Conservation (phyloP, 2,113 vertebrate genomes). For the Hassar affinis region DNA sequence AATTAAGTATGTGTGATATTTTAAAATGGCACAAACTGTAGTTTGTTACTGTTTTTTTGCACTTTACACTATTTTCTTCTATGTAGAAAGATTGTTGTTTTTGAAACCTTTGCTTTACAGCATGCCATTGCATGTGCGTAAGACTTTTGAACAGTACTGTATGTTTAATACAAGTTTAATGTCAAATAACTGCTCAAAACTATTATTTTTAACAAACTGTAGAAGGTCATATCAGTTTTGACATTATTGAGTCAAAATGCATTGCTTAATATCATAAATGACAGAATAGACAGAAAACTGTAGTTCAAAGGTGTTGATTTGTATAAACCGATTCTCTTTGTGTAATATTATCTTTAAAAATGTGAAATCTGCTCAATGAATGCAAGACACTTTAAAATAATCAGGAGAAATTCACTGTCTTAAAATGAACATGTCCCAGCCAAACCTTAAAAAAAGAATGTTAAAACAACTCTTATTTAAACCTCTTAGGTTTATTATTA, state of each 20-base stretch:
- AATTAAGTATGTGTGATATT: too few species aligned
- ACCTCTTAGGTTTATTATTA: slow-evolving; percentile 18
- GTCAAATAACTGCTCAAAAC: not conserved
- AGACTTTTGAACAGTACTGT: too few species aligned
- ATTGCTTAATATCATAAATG: not conserved
- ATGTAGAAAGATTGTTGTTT: too few species aligned
- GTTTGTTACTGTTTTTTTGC: too few species aligned
- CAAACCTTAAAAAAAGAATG: not conserved
- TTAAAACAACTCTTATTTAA: slow-evolving; percentile 14
- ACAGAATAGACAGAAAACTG: not conserved
- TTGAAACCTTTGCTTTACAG: too few species aligned
- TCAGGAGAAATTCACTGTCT: not conserved
- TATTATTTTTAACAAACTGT: not conserved
- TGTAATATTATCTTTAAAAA: not conserved
- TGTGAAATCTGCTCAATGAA: not conserved
- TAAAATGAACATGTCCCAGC: not conserved
- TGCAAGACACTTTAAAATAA: not conserved
- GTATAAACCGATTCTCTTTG: not conserved
- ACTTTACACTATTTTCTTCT: too few species aligned
- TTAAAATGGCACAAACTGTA: too few species aligned
- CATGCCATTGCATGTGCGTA: too few species aligned
- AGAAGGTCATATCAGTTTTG: not conserved
- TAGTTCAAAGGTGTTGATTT: not conserved
- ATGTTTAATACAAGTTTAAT: too few species aligned
- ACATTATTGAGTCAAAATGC: not conserved